phyloP scores from a whole-genome alignment of 2,113 vertebrate species.

The Gavialis gangeticus region DNA sequence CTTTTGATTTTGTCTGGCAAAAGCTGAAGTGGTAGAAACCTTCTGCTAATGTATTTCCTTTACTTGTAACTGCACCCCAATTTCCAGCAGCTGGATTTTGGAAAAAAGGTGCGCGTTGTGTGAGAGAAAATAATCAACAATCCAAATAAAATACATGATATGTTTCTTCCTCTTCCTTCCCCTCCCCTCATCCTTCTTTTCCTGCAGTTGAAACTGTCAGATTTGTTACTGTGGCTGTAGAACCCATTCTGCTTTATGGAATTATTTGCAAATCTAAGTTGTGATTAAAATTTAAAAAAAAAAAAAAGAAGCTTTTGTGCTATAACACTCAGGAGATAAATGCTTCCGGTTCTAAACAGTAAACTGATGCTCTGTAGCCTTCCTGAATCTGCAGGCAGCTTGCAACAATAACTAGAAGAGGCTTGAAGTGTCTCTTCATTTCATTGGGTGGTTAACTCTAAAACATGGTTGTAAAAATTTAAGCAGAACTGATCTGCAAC shows the following conservation, averaged over 20 bases:
- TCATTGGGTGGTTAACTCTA: fast-evolving
- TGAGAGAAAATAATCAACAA: neutral
- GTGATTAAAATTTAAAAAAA: neutral
- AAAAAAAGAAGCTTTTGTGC: neutral
- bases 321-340: neutral
- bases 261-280: neutral
- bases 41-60: neutral
- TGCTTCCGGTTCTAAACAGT: neutral
- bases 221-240: neutral
- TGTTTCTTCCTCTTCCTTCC: too few species aligned
- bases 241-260: neutral
- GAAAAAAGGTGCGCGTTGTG: neutral
- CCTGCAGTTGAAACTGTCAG: too few species aligned
- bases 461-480: neutral
- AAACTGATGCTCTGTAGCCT: neutral
- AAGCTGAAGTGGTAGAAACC: neutral
- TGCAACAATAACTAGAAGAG: neutral
- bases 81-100: too few species aligned
- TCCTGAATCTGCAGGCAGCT: neutral
- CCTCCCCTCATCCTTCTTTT: too few species aligned
- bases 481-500: neutral
- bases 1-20: neutral
- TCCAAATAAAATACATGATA: too few species aligned
- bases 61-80: too few species aligned
- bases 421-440: neutral